phyloP scores from a whole-genome alignment of 2,113 vertebrate genomes.

The Synodontis membranacea region DNA sequence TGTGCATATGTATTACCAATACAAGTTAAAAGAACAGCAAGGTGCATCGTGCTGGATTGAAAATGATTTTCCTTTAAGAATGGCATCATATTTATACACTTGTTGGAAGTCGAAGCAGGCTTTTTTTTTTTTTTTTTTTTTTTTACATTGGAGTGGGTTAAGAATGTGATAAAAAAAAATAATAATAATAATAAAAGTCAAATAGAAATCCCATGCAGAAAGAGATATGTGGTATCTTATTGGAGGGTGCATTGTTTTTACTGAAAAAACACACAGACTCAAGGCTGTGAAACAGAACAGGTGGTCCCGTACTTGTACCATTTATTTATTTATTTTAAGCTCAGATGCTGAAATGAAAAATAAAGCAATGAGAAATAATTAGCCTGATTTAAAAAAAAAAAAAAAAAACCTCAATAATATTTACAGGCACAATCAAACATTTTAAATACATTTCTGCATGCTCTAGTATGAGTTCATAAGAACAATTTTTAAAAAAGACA shows the following conservation, averaged over 20 bases:
- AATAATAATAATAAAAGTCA: neutral
- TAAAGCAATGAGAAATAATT: neutral
- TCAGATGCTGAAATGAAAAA: neutral
- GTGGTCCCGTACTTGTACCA: neutral
- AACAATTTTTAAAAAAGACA: neutral
- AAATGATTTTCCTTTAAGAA: neutral
- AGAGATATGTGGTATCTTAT: neutral
- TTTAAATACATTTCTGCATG: neutral
- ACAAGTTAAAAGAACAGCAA: constrained; percentile 60
- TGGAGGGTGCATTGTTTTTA: neutral
- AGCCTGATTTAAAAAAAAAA: no score
- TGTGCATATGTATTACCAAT: constrained; percentile 52
- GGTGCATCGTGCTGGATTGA: constrained; percentile 59
- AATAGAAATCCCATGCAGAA: neutral
- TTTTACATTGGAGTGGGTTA: neutral
- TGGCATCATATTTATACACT: constrained; percentile 10
- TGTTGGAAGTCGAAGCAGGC: neutral
- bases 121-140: no score
- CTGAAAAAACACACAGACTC: neutral
- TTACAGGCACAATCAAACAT: neutral
- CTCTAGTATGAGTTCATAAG: neutral
- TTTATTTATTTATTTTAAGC: constrained; percentile 1
- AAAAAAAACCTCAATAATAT: no score
- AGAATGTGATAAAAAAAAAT: neutral
- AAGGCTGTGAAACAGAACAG: constrained; percentile 14